These are phyloP conservation scores for Hyperoplus lanceolatus DNA, from an alignment of 2,797 vertebrate genomes.

Conservation along the genomic window DNA sequence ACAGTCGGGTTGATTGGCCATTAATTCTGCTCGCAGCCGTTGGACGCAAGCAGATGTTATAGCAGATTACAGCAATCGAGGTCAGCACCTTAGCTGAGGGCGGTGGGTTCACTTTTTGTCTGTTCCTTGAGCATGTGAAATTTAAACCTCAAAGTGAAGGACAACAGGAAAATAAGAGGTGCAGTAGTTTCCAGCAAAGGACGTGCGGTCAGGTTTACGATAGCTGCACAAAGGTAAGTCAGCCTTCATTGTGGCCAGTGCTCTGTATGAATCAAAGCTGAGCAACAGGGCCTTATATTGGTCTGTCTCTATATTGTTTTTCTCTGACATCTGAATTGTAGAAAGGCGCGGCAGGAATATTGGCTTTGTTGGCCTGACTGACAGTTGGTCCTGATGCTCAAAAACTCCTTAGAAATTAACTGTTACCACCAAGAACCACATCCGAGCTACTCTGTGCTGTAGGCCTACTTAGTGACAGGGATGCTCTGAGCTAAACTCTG, in stretches of 20 bases:
- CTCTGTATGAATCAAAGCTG: constrained; percentile 10
- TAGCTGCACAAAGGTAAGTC: neutral
- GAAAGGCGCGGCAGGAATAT: constrained; percentile 14
- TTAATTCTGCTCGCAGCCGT: constrained; percentile 45
- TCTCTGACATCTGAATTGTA: neutral
- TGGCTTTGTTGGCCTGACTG: constrained; percentile 14
- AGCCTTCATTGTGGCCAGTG: neutral
- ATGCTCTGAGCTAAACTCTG: neutral
- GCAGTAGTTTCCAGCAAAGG: neutral
- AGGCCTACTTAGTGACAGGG: no score
- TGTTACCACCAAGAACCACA: neutral
- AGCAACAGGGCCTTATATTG: neutral
- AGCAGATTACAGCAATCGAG: constrained; percentile 40
- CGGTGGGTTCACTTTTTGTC: constrained; percentile 22
- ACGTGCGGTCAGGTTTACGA: neutral
- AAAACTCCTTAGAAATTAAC: constrained; percentile 5
- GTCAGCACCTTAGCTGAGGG: constrained; percentile 13
- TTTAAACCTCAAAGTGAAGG: constrained; percentile 6
- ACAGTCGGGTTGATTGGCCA: constrained; percentile 41
- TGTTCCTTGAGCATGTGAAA: constrained; percentile 13
- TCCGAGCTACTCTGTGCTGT: neutral
- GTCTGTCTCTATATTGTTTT: neutral
- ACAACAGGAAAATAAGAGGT: constrained; percentile 13
- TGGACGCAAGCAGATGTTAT: constrained; percentile 34
- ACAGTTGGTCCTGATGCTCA: neutral